These are phyloP conservation scores for Clusia tigrina DNA, from an alignment of 2,888 invertebrate species.

Conservation along the genomic window DNA sequence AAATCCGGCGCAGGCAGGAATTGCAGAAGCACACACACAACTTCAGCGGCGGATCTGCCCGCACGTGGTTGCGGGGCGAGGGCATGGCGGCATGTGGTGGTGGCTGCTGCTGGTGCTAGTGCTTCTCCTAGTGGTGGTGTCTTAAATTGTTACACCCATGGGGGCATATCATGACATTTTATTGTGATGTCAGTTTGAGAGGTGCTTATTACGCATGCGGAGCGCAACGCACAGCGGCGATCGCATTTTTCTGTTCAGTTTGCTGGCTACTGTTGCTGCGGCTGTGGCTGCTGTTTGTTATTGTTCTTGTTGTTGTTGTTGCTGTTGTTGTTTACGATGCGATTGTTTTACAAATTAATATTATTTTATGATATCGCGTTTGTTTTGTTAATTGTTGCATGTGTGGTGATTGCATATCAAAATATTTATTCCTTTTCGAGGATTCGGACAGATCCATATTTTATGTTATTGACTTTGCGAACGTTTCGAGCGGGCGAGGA, in stretches of 20 bases:
- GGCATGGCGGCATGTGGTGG: neutral
- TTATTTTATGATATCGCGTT: conserved; percentile 57
- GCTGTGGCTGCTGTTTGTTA: too few species aligned
- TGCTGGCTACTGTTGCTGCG: conserved; percentile 11
- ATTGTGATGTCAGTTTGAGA: conserved; percentile 62
- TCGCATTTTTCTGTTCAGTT: neutral
- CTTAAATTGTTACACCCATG: conserved; percentile 42
- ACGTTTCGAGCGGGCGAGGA: too few species aligned
- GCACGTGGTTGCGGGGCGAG: too few species aligned
- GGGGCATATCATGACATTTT: conserved; percentile 63
- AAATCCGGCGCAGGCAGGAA: conserved; percentile 38
- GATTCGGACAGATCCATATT: conserved; percentile 3
- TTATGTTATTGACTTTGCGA: conserved; percentile 5
- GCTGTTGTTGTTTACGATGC: conserved; percentile 50
- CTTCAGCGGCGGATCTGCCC: too few species aligned
- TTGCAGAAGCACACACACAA: conserved; percentile 33
- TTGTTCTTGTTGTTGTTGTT: conserved; percentile 33
- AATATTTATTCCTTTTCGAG: neutral
- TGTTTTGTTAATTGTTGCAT: conserved; percentile 48
- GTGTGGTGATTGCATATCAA: conserved; percentile 7
- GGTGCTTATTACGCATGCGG: conserved; percentile 63
- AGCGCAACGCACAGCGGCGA: conserved; percentile 35
- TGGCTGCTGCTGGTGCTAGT: conserved; percentile 17
- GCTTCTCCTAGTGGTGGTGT: conserved; percentile 32
- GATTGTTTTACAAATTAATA: conserved; percentile 57